These are phyloP conservation scores for Parapsyche elsis DNA, from an alignment of 1,140 invertebrate genomes.

Conservation along the genomic window DNA sequence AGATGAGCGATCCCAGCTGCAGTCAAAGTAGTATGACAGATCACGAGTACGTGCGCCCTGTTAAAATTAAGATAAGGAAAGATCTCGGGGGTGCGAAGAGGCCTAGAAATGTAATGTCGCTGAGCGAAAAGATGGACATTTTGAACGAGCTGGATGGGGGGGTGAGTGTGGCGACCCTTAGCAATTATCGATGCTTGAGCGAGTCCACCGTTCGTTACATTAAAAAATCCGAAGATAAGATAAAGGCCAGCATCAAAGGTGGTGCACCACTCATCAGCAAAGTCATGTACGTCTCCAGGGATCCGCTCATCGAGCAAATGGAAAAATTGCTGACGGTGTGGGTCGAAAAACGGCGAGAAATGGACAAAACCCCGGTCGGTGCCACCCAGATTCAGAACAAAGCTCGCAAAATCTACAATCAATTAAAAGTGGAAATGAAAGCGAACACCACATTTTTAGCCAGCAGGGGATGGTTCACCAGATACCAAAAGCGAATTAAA, in stretches of 20 bases:
- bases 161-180: not conserved
- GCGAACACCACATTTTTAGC: not conserved
- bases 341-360: not conserved
- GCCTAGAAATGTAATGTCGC: not conserved
- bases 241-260: not conserved
- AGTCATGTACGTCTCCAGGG: not conserved
- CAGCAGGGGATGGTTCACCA: not conserved
- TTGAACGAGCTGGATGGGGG: not conserved
- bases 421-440: not conserved
- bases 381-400: not conserved
- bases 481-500: not conserved
- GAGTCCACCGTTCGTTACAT: not conserved
- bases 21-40: too few relatives aligned
- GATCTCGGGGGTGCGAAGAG: not conserved
- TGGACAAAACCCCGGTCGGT: not conserved
- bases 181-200: not conserved
- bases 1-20: too few relatives aligned
- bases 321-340: not conserved
- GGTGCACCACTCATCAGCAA: not conserved
- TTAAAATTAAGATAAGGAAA: too few relatives aligned
- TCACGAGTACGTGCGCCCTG: too few relatives aligned
- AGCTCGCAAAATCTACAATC: not conserved
- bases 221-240: not conserved
- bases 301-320: not conserved
- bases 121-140: not conserved